phyloP scores from a whole-genome alignment of 2,888 invertebrate species.

The Vesta saturnalis region DNA sequence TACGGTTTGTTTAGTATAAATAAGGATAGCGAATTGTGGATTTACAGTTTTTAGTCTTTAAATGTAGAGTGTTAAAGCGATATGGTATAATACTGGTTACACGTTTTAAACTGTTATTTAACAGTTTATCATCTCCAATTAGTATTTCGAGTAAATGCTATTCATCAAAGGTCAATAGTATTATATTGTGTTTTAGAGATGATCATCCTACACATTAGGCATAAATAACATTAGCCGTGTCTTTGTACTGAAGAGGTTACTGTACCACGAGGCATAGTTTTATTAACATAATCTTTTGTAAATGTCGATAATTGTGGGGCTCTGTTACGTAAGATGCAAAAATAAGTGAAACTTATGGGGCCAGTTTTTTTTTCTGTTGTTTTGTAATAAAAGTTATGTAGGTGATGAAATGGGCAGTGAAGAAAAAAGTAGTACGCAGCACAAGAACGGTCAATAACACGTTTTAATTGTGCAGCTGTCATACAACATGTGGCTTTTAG shows the following conservation, averaged over 20 bases:
- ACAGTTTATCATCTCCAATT: slow-evolving; percentile 2
- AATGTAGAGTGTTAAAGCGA: too few relatives aligned
- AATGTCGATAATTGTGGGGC: too few relatives aligned
- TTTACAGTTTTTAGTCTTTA: too few relatives aligned
- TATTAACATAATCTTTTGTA: slow-evolving; percentile 25
- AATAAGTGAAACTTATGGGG: too few relatives aligned
- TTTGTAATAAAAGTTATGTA: too few relatives aligned
- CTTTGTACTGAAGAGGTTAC: slow-evolving; percentile 25
- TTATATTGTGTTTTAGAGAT: not conserved
- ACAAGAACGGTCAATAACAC: not conserved
- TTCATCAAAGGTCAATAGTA: slow-evolving; percentile 8
- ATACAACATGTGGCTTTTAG: not conserved
- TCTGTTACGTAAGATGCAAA: too few relatives aligned
- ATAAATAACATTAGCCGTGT: not conserved
- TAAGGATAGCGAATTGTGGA: too few relatives aligned
- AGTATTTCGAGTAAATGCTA: not conserved
- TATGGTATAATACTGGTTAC: not conserved
- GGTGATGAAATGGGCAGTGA: too few relatives aligned
- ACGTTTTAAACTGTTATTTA: slow-evolving; percentile 14
- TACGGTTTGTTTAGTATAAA: too few relatives aligned
- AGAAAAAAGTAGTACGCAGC: too few relatives aligned
- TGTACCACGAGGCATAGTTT: slow-evolving; percentile 29
- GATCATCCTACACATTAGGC: not conserved
- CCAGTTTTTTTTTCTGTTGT: too few relatives aligned
- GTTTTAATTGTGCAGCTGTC: not conserved